Evolutionary conservation across 1,140 invertebrate genomes (phyloP), one percentile per base, ranked within the genome.

Genomic region (Diorhabda sublineata): DNA sequence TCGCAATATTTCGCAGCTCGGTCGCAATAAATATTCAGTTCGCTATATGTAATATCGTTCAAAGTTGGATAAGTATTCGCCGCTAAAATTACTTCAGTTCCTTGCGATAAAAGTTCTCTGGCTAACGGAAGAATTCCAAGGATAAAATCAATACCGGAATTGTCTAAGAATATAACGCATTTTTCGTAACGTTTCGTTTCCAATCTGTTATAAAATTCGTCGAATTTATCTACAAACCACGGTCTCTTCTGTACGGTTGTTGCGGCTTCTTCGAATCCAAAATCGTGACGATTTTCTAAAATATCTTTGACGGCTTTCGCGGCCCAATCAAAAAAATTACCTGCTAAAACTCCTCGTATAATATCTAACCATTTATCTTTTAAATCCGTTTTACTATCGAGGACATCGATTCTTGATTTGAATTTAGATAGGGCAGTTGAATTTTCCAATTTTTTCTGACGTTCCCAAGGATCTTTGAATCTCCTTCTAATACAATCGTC

Each of bases 251-350:
- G 83, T 58, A 87, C 89, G 79, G 89, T 91, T 5, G 84, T 81
- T 73, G 91, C 84, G 2, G 95, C 96, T 77, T 95, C 89, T 77
- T 88, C 82, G 70, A 98, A 91, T 66, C 91, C 90, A 84, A 96
- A 94, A 67, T 86, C 83, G 41, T 84, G 81, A 65, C 84, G 84
- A 5, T 83, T 84, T 81, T 96, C 92, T 83, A 98, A 87, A 60
- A 98, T 87, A 72, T 87, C 85, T 6, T 91, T 89, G 6, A 97
- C 91, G 79, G 95, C 93, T 78, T 91, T 90, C 1, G 96, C 94
- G 52, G 95, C 96, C 95, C 95, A 98, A 82, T 98, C 97, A 84
- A 98, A 98, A 82, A 98, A 95, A 84, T 98, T 98, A 41, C 87
- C 87, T 61, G 87, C 87, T 59, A 89, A 77, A 3, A 88, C 81